Base-by-base conservation (phyloP, 2,113 vertebrate genomes). In the Hippocampus mohnikei region DNA sequence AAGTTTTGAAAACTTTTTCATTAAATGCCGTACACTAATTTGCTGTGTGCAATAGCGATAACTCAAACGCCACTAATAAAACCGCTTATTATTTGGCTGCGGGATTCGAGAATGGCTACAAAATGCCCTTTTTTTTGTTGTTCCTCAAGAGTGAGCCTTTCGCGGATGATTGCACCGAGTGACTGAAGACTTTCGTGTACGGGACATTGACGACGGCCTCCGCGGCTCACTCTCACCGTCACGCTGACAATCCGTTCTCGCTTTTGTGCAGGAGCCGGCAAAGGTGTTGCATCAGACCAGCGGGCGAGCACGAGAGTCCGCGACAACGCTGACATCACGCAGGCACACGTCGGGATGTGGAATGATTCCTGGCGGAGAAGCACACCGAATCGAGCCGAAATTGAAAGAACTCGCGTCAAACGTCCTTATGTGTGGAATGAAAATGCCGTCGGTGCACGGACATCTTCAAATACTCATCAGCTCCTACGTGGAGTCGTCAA, bases 231-330 rank as follows among this genome's bases (percentile, higher is more conserved):
- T 42, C 29, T 33, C 55, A 33, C 46, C 40, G 59, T 52, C 50
- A 46, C 46, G 41, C 65, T 37, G 59, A 42, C 59, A 52, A 44
- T 69, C 13, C 72, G 71, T 56, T 81, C 65, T 85, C 56, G 78
- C 68, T 78, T 65, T 53, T 74, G 23, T 80, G 73, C 12, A 89
- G 88, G 80, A 79, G 80, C 72, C 62, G 75, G 68, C 73, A 78
- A 74, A 50, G 52, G 65, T 61, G 72, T 48, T 74, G 72, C 84
- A 66, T 76, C 52, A 4, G 62, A 55, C 66, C 72, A 40, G 70
- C 0, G 2, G 52, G 23, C 63, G 13, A 68, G 27, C 0, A 25
- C 8, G 23, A 20, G 73, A 66, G 66, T 48, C 40, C 66, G 33
- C 71, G 58, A 68, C 72, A 76, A 69, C 63, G 69, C 62, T 44